Evolutionary conservation across 2,888 invertebrate species (phyloP).

Genomic region (Lycia hirtaria): DNA sequence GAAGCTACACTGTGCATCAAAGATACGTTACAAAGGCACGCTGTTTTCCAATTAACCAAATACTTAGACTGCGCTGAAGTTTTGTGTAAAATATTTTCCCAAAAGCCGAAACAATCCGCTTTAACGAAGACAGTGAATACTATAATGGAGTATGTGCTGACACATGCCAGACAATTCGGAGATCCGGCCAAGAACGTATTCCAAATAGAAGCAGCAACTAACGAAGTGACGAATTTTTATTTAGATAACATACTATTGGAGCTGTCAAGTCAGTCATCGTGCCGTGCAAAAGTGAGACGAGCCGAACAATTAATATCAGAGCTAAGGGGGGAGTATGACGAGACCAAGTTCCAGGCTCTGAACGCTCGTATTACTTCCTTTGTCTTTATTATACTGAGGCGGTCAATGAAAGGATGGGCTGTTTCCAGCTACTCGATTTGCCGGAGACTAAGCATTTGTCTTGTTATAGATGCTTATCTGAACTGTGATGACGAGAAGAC

Average conservation of each 20-base stretch:
- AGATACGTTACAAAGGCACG: background rate
- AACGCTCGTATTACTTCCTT: background rate
- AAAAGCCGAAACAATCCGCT: background rate
- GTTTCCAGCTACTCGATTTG: too few species aligned
- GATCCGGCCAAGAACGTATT: background rate
- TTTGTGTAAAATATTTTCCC: background rate
- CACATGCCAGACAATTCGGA: background rate
- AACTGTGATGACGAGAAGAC: background rate
- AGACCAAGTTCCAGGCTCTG: background rate
- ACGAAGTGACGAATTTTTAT: background rate
- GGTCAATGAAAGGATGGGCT: background rate
- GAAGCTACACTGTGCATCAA: background rate
- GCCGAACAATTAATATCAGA: background rate
- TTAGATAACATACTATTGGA: too few species aligned
- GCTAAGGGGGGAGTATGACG: background rate
- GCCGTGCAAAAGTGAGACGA: background rate
- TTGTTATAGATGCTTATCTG: background rate
- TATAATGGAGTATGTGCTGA: background rate
- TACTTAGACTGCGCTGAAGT: background rate
- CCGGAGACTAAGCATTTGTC: too few species aligned
- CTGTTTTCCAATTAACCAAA: background rate
- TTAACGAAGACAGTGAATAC: background rate
- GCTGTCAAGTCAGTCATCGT: background rate
- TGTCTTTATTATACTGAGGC: background rate
- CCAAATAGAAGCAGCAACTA: background rate